These are phyloP conservation scores for Zingel zingel DNA, from an alignment of 2,113 vertebrate genomes.

Conservation along the genomic window DNA sequence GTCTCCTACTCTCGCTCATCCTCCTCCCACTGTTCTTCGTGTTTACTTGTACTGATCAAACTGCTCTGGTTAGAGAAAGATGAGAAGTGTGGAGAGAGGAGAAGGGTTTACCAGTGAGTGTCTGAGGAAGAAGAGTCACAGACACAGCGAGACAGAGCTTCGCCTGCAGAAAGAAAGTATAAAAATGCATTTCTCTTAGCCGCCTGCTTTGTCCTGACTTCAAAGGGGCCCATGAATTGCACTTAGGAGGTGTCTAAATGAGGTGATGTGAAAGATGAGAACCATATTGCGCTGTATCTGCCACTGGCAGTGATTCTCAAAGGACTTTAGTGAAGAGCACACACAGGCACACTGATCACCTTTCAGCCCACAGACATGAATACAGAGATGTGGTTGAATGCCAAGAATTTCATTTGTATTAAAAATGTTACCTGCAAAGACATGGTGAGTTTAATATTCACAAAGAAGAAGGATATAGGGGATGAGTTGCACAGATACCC, in stretches of 20 bases:
- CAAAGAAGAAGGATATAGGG: conserved; percentile 7
- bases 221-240: conserved; percentile 59
- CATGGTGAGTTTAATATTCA: conserved; percentile 2
- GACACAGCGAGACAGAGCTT: conserved; percentile 21
- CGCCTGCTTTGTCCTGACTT: conserved; percentile 68
- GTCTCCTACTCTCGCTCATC: conserved; percentile 1
- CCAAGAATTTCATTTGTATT: conserved; percentile 21
- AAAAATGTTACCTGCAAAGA: not conserved
- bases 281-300: conserved; percentile 44
- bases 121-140: conserved; percentile 24
- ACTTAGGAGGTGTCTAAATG: conserved; percentile 65
- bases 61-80: not conserved
- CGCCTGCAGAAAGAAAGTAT: conserved; percentile 47
- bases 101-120: not conserved
- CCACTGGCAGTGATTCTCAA: conserved; percentile 50
- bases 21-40: not conserved
- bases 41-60: conserved; percentile 10
- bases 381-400: not conserved
- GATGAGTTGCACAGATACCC: not conserved
- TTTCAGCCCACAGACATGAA: conserved; percentile 8
- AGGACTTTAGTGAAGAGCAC: conserved; percentile 40
- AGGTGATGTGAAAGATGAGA: conserved; percentile 66
- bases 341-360: conserved; percentile 36
- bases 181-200: conserved; percentile 60
- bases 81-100: not conserved